A percentile compares a stretch with the other conserved stretches of the same genome.
phyloP scores from a whole-genome alignment of 1,140 invertebrate species.

The Monomorium pharaonis region DNA sequence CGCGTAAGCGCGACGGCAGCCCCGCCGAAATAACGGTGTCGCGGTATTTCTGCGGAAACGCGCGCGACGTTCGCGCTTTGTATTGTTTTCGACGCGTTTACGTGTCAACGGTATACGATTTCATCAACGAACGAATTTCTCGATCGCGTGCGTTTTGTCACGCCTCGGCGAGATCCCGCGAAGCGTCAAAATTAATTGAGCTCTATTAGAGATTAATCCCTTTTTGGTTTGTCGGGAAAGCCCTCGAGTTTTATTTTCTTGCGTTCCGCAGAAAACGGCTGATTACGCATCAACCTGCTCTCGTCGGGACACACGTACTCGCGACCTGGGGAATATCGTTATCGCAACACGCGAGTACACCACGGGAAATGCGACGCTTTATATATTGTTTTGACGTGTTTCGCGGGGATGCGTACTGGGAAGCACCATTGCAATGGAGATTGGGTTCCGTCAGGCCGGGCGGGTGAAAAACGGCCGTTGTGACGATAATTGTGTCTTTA shows the following conservation, averaged over 20 bases:
- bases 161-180: neutral
- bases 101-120: conserved; percentile 3
- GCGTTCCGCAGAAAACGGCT: neutral
- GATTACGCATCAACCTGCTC: neutral
- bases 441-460: conserved; percentile 4
- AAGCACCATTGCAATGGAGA: conserved; percentile 38
- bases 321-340: conserved; percentile 9
- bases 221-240: neutral
- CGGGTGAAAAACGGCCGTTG: conserved; percentile 22
- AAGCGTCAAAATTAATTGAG: neutral
- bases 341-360: neutral
- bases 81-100: conserved; percentile 29
- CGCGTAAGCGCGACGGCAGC: neutral
- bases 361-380: conserved; percentile 19
- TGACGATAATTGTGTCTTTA: conserved; percentile 52
- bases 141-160: neutral
- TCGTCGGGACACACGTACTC: neutral
- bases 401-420: conserved; percentile 27
- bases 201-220: neutral
- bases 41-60: conserved; percentile 8
- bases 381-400: conserved; percentile 53
- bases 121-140: neutral
- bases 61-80: conserved; percentile 11
- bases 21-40: conserved; percentile 22
- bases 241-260: neutral